phyloP scores from a whole-genome alignment of 2,797 vertebrate genomes.

The Fratercula arctica region DNA sequence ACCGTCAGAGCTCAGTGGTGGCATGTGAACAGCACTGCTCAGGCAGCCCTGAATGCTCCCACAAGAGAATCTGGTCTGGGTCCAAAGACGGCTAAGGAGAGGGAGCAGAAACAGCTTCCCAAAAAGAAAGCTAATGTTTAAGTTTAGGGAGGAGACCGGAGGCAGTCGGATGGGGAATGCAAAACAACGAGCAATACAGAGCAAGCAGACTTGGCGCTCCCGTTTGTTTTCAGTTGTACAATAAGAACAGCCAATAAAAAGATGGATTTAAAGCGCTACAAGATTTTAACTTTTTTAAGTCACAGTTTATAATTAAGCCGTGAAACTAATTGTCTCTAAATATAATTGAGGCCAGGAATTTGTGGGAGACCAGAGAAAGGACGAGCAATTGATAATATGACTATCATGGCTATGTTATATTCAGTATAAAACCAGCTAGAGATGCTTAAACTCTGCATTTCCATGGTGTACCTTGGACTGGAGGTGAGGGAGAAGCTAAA shows the following conservation, averaged over 20 bases:
- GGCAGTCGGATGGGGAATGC: neutral
- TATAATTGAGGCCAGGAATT: slow-evolving; percentile 22
- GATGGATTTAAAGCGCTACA: neutral
- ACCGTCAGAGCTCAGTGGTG: neutral
- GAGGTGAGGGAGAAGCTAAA: neutral
- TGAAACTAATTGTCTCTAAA: slow-evolving; percentile 6
- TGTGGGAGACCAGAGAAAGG: neutral
- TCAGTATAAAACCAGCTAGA: neutral
- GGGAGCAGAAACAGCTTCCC: neutral
- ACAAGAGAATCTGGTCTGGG: neutral
- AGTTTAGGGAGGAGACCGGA: neutral
- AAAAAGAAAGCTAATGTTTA: neutral
- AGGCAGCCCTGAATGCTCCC: neutral
- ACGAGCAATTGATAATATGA: neutral
- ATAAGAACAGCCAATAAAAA: neutral
- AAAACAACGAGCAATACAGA: neutral
- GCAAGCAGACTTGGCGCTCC: neutral
- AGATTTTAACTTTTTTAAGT: neutral
- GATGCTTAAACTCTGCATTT: neutral
- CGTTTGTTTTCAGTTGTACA: neutral
- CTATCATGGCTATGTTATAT: neutral
- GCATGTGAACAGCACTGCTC: neutral
- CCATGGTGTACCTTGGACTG: neutral
- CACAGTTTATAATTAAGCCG: slow-evolving; percentile 1
- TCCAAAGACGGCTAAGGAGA: neutral